Conservation (phyloP, 2,888 invertebrate genomes). For the Cantharis rufa region DNA sequence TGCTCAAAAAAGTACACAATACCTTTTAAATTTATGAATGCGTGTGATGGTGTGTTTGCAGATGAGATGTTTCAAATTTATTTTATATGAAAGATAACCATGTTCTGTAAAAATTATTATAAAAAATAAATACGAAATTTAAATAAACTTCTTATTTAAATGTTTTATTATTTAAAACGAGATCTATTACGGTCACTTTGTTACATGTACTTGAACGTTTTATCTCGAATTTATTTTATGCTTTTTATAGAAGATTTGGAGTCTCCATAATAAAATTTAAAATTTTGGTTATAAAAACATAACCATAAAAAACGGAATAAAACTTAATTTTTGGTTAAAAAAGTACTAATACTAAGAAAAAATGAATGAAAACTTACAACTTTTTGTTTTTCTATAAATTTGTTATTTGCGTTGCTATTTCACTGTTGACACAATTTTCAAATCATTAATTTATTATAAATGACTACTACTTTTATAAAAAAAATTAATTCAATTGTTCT, state of each 20-base stretch:
- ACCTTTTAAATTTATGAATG: not conserved
- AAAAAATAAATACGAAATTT: not conserved
- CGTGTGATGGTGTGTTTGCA: not conserved
- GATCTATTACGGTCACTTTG: no score
- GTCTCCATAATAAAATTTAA: not conserved
- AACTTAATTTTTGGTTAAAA: no score
- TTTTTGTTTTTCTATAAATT: not conserved
- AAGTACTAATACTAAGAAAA: not conserved
- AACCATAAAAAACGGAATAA: not conserved
- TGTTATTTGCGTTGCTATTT: not conserved
- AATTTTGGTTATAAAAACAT: not conserved
- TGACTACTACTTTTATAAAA: not conserved
- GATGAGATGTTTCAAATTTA: not conserved
- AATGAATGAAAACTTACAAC: not conserved
- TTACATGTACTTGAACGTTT: not conserved
- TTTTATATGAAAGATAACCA: not conserved
- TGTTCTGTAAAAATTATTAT: not conserved
- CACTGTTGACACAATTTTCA: not conserved
- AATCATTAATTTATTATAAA: not conserved
- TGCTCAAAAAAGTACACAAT: not conserved
- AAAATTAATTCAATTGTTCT: not conserved
- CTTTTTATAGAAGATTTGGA: not conserved
- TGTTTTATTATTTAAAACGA: not conserved
- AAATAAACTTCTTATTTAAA: not conserved
- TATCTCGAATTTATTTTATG: not conserved